Percentiles rank a stretch among this genome's conserved stretches.
phyloP scores from a whole-genome alignment of 1,140 invertebrate genomes.

The Aphelinus certus region DNA sequence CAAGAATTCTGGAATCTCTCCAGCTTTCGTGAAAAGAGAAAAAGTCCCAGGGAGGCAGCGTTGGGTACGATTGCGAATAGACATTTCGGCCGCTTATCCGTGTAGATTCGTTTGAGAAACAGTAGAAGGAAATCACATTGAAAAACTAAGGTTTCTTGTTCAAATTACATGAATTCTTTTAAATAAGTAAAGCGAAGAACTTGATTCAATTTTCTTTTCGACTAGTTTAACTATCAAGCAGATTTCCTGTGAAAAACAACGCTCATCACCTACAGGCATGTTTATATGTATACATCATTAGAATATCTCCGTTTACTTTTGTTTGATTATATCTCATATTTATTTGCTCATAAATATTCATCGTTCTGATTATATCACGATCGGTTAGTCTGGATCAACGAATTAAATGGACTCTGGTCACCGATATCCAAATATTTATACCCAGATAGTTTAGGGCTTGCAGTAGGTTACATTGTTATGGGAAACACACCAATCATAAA shows the following conservation, averaged over 20 bases:
- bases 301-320: too few relatives aligned
- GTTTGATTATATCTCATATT: slow-evolving; percentile 26
- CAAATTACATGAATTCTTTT: neutral
- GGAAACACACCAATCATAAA: neutral
- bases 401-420: slow-evolving; percentile 34
- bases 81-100: neutral
- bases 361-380: slow-evolving; percentile 38
- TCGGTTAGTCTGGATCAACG: slow-evolving; percentile 41
- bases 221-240: too few relatives aligned
- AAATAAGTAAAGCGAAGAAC: too few relatives aligned
- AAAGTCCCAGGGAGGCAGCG: neutral
- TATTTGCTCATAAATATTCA: slow-evolving; percentile 45
- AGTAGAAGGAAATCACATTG: neutral
- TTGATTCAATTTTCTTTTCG: too few relatives aligned
- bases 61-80: slow-evolving; percentile 29
- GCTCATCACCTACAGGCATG: too few relatives aligned
- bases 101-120: neutral
- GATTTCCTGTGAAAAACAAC: too few relatives aligned
- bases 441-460: slow-evolving; percentile 13
- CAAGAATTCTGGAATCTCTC: slow-evolving; percentile 47
- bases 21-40: slow-evolving; percentile 24
- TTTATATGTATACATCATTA: too few relatives aligned
- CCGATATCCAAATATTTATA: slow-evolving; percentile 37
- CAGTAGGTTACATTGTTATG: slow-evolving; percentile 17
- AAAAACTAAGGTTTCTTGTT: too few relatives aligned